phyloP scores from a whole-genome alignment of 2,113 vertebrate species.

The Dasypus novemcinctus region DNA sequence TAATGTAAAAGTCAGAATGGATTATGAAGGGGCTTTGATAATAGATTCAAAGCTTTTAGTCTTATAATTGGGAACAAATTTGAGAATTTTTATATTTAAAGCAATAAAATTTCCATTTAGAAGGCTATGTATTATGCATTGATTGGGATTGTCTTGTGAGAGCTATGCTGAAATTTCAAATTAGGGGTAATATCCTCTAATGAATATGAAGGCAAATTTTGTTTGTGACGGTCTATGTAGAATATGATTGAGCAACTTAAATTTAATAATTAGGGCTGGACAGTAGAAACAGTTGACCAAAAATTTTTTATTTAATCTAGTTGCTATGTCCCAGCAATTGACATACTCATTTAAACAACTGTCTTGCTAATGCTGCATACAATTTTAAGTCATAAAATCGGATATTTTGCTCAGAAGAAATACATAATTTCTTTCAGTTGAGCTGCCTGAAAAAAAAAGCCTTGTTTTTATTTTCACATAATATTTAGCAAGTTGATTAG shows the following conservation, averaged over 20 bases:
- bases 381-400: neutral
- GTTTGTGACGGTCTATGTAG: neutral
- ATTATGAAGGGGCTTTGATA: neutral
- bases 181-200: neutral
- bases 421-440: conserved; percentile 71
- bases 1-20: neutral
- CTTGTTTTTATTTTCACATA: conserved; percentile 60
- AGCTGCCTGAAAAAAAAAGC: conserved; percentile 81
- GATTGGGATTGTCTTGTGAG: neutral
- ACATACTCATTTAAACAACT: neutral
- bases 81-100: neutral
- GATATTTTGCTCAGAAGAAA: neutral
- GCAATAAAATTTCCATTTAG: neutral
- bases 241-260: neutral
- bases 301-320: conserved; percentile 29
- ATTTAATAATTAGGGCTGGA: conserved; percentile 6
- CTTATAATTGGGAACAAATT: neutral
- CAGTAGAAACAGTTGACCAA: conserved; percentile 22
- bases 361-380: neutral
- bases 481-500: conserved; percentile 79
- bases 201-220: conserved; percentile 12
- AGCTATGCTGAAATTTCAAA: conserved; percentile 14
- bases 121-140: neutral
- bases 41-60: neutral
- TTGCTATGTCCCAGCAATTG: neutral